phyloP scores from a whole-genome alignment of 1,140 invertebrate genomes.

The Acyrthosiphon pisum region DNA sequence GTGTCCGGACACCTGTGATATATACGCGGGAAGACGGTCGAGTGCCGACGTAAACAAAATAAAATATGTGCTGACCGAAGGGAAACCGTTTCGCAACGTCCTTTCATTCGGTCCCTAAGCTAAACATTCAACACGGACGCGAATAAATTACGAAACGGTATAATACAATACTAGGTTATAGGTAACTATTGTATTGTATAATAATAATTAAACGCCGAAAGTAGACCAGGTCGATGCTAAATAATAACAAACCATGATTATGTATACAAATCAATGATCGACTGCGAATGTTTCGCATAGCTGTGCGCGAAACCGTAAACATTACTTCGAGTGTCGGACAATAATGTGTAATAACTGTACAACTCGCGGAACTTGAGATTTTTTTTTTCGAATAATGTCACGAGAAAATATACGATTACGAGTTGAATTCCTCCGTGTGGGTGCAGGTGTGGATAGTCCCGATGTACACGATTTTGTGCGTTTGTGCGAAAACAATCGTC shows the following conservation, averaged over 20 bases:
- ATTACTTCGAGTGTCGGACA: background rate
- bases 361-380: background rate
- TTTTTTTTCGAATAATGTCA: background rate
- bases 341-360: background rate
- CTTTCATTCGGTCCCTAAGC: background rate
- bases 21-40: background rate
- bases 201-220: background rate
- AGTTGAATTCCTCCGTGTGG: background rate
- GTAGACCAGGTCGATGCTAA: background rate
- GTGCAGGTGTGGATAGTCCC: background rate
- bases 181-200: background rate
- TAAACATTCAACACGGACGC: slow-evolving; percentile 9
- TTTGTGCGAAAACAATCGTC: background rate
- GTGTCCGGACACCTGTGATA: background rate
- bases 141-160: background rate
- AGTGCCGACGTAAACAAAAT: background rate
- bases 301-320: background rate
- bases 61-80: background rate
- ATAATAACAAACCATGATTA: background rate
- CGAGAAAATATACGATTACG: background rate
- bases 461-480: background rate
- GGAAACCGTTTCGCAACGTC: background rate
- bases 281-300: background rate
- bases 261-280: background rate
- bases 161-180: background rate